Evolutionary conservation across 2,113 vertebrate species (phyloP).

Genomic region (Ranitomeya imitator): DNA sequence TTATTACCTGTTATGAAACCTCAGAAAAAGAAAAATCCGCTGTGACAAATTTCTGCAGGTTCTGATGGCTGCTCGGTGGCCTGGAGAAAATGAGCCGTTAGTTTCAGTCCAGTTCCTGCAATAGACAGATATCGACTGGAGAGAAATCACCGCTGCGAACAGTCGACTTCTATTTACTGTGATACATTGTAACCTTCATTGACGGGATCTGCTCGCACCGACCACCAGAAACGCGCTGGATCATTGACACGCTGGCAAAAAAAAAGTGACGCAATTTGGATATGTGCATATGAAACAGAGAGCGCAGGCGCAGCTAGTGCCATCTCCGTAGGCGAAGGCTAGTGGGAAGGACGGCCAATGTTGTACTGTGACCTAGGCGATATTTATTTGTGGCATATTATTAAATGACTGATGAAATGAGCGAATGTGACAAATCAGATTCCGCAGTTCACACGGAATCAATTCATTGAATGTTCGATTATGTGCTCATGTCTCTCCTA

Average conservation of each 20-base stretch:
- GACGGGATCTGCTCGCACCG: not conserved
- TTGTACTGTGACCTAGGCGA: too few species aligned
- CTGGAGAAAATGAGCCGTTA: conserved; percentile 55
- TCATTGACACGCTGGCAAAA: not conserved
- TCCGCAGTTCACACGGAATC: too few species aligned
- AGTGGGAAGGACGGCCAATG: too few species aligned
- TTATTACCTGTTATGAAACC: conserved; percentile 57
- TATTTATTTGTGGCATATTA: too few species aligned
- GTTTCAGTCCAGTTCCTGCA: conserved; percentile 57
- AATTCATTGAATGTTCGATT: too few species aligned
- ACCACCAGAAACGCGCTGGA: not conserved
- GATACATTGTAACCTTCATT: conserved; percentile 4
- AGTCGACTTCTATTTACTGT: conserved; percentile 40
- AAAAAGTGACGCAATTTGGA: too few species aligned
- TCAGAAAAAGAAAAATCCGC: conserved; percentile 52
- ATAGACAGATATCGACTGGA: conserved; percentile 56
- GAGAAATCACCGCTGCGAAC: conserved; percentile 48
- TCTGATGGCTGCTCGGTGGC: conserved; percentile 52
- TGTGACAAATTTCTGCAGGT: conserved; percentile 56
- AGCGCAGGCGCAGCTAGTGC: too few species aligned
- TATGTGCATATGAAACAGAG: too few species aligned
- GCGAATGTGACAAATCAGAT: too few species aligned
- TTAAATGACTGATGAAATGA: too few species aligned
- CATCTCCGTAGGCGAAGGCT: too few species aligned
- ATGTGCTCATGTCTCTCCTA: too few species aligned